Conservation (phyloP, 1,140 invertebrate genomes). For the Polyergus mexicanus region DNA sequence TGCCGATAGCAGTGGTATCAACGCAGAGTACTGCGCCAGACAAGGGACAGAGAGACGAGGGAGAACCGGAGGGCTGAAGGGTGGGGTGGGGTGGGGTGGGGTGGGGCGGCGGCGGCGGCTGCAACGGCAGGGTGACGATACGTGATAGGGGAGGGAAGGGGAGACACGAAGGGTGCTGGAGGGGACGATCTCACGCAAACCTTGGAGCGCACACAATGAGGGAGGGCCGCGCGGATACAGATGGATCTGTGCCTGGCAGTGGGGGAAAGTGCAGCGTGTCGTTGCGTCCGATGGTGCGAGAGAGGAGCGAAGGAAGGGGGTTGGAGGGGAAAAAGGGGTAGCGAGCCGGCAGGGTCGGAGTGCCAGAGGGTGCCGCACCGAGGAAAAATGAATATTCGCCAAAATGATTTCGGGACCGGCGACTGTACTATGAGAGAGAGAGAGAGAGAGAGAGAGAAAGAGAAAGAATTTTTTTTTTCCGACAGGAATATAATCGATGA, state of each 20-base stretch:
- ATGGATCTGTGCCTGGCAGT: neutral
- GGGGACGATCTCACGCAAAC: neutral
- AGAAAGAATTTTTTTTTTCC: constrained; percentile 27
- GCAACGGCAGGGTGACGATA: constrained; percentile 1
- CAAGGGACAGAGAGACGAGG: neutral
- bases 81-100: constrained; percentile 18
- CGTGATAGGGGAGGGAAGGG: neutral
- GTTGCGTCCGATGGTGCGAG: neutral
- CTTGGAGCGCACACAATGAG: constrained; percentile 32
- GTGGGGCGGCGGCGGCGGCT: neutral
- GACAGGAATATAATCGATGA: constrained; percentile 38
- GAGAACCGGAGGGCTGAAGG: constrained; percentile 24
- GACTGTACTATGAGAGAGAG: constrained; percentile 29
- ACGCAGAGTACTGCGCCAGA: too few species aligned
- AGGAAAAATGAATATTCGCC: constrained; percentile 58
- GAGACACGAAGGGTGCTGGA: constrained; percentile 2
- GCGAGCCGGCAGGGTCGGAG: constrained; percentile 35
- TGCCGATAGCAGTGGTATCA: too few species aligned
- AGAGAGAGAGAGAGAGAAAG: too few species aligned
- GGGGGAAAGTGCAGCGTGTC: constrained; percentile 37
- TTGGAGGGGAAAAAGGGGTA: too few species aligned
- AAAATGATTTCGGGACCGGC: constrained; percentile 36
- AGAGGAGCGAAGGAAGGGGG: neutral
- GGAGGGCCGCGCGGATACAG: constrained; percentile 12
- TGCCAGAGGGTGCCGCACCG: constrained; percentile 32